Percentiles rank a stretch among this genome's conserved stretches.
Conservation (phyloP, 2,797 vertebrate genomes). For the Limnodromus scolopaceus region DNA sequence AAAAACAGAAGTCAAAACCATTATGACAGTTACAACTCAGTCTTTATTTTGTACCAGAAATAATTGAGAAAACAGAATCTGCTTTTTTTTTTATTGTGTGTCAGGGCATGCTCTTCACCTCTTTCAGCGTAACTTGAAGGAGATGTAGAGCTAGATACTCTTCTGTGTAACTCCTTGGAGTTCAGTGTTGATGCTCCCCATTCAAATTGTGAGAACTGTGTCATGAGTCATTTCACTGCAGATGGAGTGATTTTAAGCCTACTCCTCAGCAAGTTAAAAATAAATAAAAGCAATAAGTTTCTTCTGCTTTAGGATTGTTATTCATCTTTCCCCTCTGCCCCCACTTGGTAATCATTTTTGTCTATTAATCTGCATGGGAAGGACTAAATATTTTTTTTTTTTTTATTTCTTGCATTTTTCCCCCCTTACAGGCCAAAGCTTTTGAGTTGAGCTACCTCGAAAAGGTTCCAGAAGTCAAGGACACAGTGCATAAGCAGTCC, state of each 20-base stretch:
- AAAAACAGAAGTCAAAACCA: neutral
- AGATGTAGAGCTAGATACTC: neutral
- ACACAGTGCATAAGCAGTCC: slow-evolving; percentile 97
- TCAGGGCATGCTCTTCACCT: neutral
- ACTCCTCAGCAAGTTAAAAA: neutral
- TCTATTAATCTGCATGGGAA: neutral
- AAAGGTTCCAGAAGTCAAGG: slow-evolving; percentile 98
- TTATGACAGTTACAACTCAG: neutral
- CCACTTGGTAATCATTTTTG: neutral
- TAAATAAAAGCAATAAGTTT: neutral
- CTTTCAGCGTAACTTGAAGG: neutral
- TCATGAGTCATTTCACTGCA: neutral
- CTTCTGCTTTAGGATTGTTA: neutral
- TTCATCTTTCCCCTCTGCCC: neutral
- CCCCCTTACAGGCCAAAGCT: slow-evolving; percentile 88
- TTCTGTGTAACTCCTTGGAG: neutral
- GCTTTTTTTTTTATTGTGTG: neutral
- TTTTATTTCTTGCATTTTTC: neutral
- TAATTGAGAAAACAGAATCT: neutral
- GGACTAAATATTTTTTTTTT: neutral
- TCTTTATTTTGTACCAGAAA: neutral
- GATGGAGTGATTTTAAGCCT: neutral
- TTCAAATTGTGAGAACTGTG: neutral
- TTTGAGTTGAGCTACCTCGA: slow-evolving; percentile 98
- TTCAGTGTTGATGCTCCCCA: neutral